phyloP scores from a whole-genome alignment of 2,888 invertebrate genomes.

The Eupithecia dodoneata region DNA sequence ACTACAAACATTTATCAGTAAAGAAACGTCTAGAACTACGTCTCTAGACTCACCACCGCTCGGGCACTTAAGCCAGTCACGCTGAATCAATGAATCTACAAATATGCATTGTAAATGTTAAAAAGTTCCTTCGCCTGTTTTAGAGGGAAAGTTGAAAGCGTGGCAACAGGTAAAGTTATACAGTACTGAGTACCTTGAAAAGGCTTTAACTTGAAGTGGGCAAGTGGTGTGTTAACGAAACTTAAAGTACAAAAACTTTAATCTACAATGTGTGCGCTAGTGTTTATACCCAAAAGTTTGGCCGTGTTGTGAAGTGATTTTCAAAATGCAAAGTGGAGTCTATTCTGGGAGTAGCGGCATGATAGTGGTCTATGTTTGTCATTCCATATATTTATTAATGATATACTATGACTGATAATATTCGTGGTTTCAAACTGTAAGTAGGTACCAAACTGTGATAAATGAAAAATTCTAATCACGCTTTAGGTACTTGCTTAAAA shows the following conservation, averaged over 20 bases:
- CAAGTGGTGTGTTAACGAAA: constrained; percentile 18
- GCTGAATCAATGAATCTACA: constrained; percentile 83
- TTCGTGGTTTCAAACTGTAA: background rate
- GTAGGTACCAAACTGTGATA: background rate
- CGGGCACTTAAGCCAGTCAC: constrained; percentile 82
- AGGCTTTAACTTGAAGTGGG: constrained; percentile 22
- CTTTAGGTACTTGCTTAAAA: background rate
- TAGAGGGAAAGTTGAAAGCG: constrained; percentile 46
- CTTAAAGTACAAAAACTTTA: background rate
- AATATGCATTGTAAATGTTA: constrained; percentile 65
- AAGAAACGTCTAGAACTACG: constrained; percentile 72
- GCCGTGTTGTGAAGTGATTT: background rate
- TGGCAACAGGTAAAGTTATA: constrained; percentile 51
- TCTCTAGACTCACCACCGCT: constrained; percentile 83
- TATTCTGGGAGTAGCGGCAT: background rate
- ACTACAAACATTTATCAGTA: constrained; percentile 21
- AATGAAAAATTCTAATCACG: background rate
- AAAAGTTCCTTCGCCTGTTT: constrained; percentile 46
- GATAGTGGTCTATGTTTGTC: background rate
- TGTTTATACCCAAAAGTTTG: background rate
- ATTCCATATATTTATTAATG: background rate
- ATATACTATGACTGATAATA: background rate
- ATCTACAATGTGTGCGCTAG: background rate
- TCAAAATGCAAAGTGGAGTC: background rate
- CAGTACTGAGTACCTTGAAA: constrained; percentile 29